Conservation (phyloP, 2,113 vertebrate species). For the Limnothrissa miodon region DNA sequence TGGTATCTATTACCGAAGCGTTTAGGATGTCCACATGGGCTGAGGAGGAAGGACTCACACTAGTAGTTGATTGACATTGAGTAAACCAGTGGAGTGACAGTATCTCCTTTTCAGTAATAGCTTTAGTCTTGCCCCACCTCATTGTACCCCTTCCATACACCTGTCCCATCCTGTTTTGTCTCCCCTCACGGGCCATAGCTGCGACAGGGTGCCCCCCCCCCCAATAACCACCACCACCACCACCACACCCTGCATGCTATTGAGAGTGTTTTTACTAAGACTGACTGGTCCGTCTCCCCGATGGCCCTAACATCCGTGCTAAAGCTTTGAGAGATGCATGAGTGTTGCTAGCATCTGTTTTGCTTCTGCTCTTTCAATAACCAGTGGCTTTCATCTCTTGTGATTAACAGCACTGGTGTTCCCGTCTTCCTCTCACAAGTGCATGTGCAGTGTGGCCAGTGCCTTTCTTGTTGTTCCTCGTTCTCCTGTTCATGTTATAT, state of each 20-base stretch:
- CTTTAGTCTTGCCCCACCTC: too few species aligned
- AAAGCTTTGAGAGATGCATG: not conserved
- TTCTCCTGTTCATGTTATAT: too few species aligned
- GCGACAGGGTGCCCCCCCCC: not conserved
- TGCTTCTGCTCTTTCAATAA: not conserved
- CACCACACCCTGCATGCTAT: not conserved
- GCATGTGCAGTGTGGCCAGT: not conserved
- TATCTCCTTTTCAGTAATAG: not conserved
- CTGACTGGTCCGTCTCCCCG: not conserved
- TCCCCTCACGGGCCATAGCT: not conserved
- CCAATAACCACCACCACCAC: not conserved
- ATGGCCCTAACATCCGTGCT: not conserved
- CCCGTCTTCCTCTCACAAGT: not conserved
- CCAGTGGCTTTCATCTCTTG: not conserved
- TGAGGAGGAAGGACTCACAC: not conserved
- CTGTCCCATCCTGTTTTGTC: not conserved
- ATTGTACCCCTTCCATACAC: not conserved
- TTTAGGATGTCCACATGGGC: not conserved
- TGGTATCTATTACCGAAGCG: not conserved
- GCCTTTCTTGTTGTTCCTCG: too few species aligned
- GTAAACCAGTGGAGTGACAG: conserved; percentile 46
- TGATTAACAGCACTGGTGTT: not conserved
- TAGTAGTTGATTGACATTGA: conserved; percentile 27
- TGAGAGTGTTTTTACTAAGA: not conserved
- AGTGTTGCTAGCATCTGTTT: not conserved